phyloP scores from a whole-genome alignment of 2,888 invertebrate species.

The Pammene aurita region DNA sequence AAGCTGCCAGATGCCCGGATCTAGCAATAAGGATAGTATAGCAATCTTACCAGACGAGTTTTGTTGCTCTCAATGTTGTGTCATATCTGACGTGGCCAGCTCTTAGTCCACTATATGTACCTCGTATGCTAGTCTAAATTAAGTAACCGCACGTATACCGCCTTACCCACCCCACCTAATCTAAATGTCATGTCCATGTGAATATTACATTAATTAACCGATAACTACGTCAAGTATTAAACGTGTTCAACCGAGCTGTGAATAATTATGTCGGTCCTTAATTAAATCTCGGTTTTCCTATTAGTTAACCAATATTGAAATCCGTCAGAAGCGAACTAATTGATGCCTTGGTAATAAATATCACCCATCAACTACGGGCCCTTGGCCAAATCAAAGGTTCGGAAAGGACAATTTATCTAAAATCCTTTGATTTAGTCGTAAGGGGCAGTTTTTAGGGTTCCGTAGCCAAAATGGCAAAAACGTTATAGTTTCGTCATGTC shows the following conservation, averaged over 20 bases:
- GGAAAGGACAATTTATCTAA: neutral
- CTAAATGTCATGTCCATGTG: neutral
- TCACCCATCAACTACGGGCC: slow-evolving; percentile 36
- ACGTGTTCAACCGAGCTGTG: slow-evolving; percentile 2
- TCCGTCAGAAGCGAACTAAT: slow-evolving; percentile 49
- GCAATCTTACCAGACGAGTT: too few relatives aligned
- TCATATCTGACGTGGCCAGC: too few relatives aligned
- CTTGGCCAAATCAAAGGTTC: slow-evolving; percentile 22
- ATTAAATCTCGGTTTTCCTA: slow-evolving; percentile 35
- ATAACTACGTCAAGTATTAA: neutral
- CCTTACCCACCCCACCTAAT: neutral
- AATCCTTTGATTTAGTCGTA: neutral
- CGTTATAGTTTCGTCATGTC: too few relatives aligned
- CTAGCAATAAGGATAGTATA: too few relatives aligned
- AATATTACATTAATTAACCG: slow-evolving; percentile 3
- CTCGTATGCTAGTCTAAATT: neutral
- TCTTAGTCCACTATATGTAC: too few relatives aligned
- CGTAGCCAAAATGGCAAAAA: too few relatives aligned
- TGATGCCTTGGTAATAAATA: slow-evolving; percentile 48
- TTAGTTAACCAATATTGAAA: slow-evolving; percentile 52
- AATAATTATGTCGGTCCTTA: slow-evolving; percentile 16
- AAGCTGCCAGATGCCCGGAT: too few relatives aligned
- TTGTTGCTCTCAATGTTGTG: too few relatives aligned
- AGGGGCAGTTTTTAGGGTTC: neutral
- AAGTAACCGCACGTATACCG: neutral